Conservation (phyloP, 2,888 invertebrate species). For the Leptarthrus brevirostris region DNA sequence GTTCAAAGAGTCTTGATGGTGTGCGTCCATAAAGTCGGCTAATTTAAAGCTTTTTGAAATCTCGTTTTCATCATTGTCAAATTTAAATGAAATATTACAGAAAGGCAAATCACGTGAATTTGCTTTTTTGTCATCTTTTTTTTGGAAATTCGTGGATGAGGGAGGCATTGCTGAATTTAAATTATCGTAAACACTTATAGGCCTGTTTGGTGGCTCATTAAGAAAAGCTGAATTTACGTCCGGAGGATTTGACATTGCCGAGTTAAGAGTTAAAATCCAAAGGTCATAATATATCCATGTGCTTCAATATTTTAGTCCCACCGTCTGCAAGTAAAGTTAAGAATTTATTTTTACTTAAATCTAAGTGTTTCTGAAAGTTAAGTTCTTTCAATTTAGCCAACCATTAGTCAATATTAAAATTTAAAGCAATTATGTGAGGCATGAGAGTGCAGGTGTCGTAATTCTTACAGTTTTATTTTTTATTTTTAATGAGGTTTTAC, state of each 20-base stretch:
- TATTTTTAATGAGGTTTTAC: too few relatives aligned
- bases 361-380: too few relatives aligned
- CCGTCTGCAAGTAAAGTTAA: too few relatives aligned
- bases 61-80: background rate
- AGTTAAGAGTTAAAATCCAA: too few relatives aligned
- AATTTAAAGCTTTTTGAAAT: background rate
- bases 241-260: background rate
- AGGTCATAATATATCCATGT: too few relatives aligned
- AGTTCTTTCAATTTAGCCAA: too few relatives aligned
- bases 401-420: too few relatives aligned
- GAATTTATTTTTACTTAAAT: too few relatives aligned
- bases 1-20: background rate
- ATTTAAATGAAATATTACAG: slow-evolving; percentile 26
- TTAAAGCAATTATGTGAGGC: too few relatives aligned
- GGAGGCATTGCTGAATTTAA: slow-evolving; percentile 56
- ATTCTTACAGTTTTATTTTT: too few relatives aligned
- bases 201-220: slow-evolving; percentile 58
- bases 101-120: background rate
- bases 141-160: slow-evolving; percentile 52
- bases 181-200: slow-evolving; percentile 66
- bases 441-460: too few relatives aligned
- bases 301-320: too few relatives aligned
- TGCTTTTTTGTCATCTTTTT: background rate
- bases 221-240: background rate
- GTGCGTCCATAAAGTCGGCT: background rate